These are phyloP conservation scores for Chelon auratus DNA, from an alignment of 2,797 vertebrate genomes.

Conservation along the genomic window DNA sequence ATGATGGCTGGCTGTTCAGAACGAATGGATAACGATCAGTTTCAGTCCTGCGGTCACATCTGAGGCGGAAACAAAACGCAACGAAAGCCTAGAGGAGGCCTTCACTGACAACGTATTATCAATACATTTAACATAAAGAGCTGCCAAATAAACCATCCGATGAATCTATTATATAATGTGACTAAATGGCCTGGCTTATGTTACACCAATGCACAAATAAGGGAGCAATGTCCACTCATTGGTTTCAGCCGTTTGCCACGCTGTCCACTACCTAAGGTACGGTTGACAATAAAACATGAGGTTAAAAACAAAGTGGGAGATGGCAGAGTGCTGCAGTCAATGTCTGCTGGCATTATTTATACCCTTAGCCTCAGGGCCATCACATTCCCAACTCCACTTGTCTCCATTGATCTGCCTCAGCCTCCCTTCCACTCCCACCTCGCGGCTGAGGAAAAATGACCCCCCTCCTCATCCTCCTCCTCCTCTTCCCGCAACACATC, in stretches of 20 bases:
- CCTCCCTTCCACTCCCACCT: conserved; percentile 39
- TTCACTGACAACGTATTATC: neutral
- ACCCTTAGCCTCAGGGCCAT: conserved; percentile 71
- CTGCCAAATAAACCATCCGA: neutral
- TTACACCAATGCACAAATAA: conserved; percentile 16
- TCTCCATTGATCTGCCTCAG: conserved; percentile 76
- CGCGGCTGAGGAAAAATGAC: conserved; percentile 61
- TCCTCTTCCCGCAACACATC: conserved; percentile 56
- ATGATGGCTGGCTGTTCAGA: neutral
- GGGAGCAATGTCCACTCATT: neutral
- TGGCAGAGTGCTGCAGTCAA: conserved; percentile 58
- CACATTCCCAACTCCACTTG: conserved; percentile 70
- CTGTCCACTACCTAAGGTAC: conserved; percentile 21
- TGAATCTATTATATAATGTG: neutral
- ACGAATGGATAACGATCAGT: neutral
- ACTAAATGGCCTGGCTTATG: conserved; percentile 7
- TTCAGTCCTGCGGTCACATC: neutral
- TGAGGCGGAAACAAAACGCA: neutral
- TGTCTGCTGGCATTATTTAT: conserved; percentile 75
- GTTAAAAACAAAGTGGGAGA: conserved; percentile 56
- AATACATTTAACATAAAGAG: conserved; percentile 1
- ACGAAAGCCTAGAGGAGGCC: neutral
- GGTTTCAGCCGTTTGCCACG: conserved; percentile 5
- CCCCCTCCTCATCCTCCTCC: conserved; percentile 1
- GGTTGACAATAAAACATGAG: conserved; percentile 37